Base-by-base conservation (phyloP, 2,888 invertebrate species). In the Tetrapedia diversipes region DNA sequence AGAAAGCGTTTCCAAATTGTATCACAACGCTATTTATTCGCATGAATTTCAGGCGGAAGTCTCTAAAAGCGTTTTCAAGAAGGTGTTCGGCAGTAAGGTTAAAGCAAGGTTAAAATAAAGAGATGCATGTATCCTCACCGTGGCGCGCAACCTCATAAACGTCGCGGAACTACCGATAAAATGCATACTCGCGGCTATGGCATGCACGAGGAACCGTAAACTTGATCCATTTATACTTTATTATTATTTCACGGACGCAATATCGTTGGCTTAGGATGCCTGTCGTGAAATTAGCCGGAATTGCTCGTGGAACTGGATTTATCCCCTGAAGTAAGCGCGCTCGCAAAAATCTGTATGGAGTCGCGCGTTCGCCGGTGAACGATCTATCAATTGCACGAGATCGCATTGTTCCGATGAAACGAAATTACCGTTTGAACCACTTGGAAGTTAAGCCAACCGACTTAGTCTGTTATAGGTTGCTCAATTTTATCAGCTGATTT, bases 141-240 rank as follows among this genome's bases (percentile, higher is more conserved):
- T 66, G 64, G 64, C 37, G 60, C 56, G 64, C 43, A 77, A 72
- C 77, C 80, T 81, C 83, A 68, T 86, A 87, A 86, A 85, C 60
- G 75, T 56, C 43, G 68, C 57, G 79, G 63, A 83, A 83, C 71
- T 65, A 69, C 81, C 86, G 87, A 88, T 89, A 89, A 89, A 90
- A 87, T 82, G 83, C 82, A 79, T 76, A 77, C 82, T 54, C 49
- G 77, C 68, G 64, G 76, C 78, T 84, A 84, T 77, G 79, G 80
- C 81, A 84, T 79, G 83, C 85, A 82, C 72, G 37, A 81, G 70
- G 81, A 78, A 74, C 83, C 88, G 86, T 91, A 91, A 91, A 91
- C 88, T 88, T 91, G 90, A 91, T 91, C 91, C 91, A 87, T 90
- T 90, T 89, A 90, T 89, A 89, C 86, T 91, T 91, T 91, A 91